phyloP scores from a whole-genome alignment of 1,140 invertebrate genomes.

The Paralvinella palmiformis region DNA sequence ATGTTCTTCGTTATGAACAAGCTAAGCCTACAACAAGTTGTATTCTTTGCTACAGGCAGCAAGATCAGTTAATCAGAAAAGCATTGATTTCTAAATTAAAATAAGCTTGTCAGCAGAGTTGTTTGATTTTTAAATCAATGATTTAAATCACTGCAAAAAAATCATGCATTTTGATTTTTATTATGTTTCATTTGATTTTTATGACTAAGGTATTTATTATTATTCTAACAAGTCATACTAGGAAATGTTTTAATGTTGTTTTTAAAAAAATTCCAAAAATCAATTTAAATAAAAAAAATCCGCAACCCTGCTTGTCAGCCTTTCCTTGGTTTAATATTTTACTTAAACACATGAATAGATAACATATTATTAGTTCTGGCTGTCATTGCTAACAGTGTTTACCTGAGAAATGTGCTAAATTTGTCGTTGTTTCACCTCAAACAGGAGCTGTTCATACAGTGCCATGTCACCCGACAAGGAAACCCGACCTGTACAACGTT shows the following conservation, averaged over 20 bases:
- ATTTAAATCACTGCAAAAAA: no score
- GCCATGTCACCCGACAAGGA: neutral
- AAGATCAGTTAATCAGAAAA: neutral
- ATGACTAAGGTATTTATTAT: no score
- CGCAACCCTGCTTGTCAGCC: neutral
- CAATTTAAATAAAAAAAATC: no score
- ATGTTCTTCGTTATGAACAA: neutral
- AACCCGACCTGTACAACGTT: slow-evolving; percentile 23
- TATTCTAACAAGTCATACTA: no score
- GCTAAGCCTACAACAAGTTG: no score
- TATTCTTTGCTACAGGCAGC: no score
- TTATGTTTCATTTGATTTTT: no score
- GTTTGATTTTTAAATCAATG: neutral
- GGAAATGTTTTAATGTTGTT: no score
- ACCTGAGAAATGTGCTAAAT: neutral
- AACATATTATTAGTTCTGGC: neutral
- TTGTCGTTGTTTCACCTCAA: neutral
- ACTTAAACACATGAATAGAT: neutral
- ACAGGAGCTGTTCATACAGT: neutral
- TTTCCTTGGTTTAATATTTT: neutral
- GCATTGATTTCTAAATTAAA: neutral
- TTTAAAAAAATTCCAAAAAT: no score
- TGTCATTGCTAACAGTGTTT: neutral
- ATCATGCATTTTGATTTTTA: no score
- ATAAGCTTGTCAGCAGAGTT: neutral